Evolutionary conservation across 2,888 invertebrate species (phyloP), one percentile per base, ranked within the genome.

Genomic region (Cheilosia impressa): DNA sequence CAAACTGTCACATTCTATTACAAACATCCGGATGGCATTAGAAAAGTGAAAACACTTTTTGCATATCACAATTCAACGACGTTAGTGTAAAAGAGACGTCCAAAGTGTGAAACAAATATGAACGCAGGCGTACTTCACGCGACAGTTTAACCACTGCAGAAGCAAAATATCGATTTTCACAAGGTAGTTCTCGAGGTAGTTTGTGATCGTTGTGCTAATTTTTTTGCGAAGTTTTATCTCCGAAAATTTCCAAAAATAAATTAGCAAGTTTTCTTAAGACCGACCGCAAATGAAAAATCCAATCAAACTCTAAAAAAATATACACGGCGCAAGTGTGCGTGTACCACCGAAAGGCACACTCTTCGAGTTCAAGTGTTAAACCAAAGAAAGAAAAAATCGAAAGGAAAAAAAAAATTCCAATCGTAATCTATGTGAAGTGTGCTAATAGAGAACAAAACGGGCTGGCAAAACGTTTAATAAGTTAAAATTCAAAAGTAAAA

Each of bases 121-220:
- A 87, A 77, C 85, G 85, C 85, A 87, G 72, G 85, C 85, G 77
- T 77, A 87, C 62, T 87, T 58, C 57, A 52, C 55, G 57, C 72
- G 63, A 77, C 76, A 82, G 72, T 68, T 57, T 77, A 87, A 69
- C 85, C 81, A 87, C 85, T 87, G 85, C 85, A 87, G 81, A 81
- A 81, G 77, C 81, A 77, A 81, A 87, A 87, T 87, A 87, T 87
- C 85, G 85, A 87, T 87, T 87, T 87, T 87, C 85, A 87, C 81
- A 77, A 87, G 75, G 81, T 80, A 87, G 85, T 87, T 81, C 85
- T 82, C 85, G 81, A 81, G 85, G 80, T 80, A 85, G 84, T 85
- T 85, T 80, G 84, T 85, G 84, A 76, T 80, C 80, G 80, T 80
- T 80, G 84, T 85, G 84, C 84, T 85, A 80, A 85, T 80, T 85